Evolutionary conservation across 1,140 invertebrate genomes (phyloP), one percentile per base, ranked within the genome.

Genomic region (Drosophila carrolli): DNA sequence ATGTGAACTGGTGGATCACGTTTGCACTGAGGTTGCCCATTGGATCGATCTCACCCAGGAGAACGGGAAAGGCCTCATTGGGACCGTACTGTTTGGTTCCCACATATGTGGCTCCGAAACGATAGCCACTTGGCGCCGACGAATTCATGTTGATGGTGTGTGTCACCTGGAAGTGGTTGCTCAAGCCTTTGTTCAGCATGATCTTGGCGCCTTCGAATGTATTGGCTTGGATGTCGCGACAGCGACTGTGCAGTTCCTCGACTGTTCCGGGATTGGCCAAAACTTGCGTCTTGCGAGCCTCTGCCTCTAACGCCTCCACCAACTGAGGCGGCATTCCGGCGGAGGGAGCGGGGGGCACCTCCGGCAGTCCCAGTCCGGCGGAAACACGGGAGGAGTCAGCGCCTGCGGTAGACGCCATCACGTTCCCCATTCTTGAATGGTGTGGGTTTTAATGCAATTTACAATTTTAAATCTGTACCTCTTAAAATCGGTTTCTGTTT

Each of bases 81-180:
- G 96, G 96, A 14, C 94, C 95, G 56, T 95, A 94, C 92, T 97
- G 95, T 86, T 97, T 96, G 19, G 95, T 96, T 19, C 99, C 99
- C 55, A 99, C 98, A 93, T 98, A 99, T 6, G 98, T 99, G 40
- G 98, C 97, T 54, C 98, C 98, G 93, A 99, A 98, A 82, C 98
- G 96, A 93, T 99, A 99, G 1, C 98, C 98, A 77, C 97, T 98
- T 7, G 97, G 96, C 16, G 95, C 94, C 3, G 95, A 93, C 35
- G 95, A 95, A 85, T 96, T 97, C 95, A 99, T 96, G 90, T 96
- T 96, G 73, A 98, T 93, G 50, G 97, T 97, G 92, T 99, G 98
- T 14, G 97, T 97, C 80, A 99, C 96, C 94, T 99, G 99, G 93
- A 99, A 99, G 93, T 99, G 98, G 93, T 98, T 98, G 81, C 97